phyloP scores from a whole-genome alignment of 1,140 invertebrate genomes.

The Pseudomyrmex dendroicus region DNA sequence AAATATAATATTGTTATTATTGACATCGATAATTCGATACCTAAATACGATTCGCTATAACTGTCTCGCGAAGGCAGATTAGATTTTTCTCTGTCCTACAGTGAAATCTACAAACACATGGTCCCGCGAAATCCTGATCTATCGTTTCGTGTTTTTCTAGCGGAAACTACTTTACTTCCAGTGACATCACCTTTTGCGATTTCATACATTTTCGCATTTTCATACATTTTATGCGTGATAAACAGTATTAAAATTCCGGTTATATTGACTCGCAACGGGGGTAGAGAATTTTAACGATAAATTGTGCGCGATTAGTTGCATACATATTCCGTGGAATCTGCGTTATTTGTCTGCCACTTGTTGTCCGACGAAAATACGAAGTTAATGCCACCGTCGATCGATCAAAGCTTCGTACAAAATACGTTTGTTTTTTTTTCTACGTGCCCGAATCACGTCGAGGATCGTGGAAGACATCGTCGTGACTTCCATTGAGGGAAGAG shows the following conservation, averaged over 20 bases:
- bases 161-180: slow-evolving; percentile 15
- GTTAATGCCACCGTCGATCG: slow-evolving; percentile 16
- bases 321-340: background rate
- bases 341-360: background rate
- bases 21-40: slow-evolving; percentile 16
- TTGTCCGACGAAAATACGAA: background rate
- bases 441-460: slow-evolving; percentile 12
- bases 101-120: slow-evolving; percentile 39
- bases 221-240: background rate
- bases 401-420: slow-evolving; percentile 30
- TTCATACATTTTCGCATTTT: background rate
- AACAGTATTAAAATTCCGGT: background rate
- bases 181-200: slow-evolving; percentile 27
- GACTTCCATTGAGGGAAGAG: background rate
- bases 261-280: background rate
- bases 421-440: background rate
- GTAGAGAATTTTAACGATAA: slow-evolving; percentile 4
- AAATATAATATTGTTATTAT: slow-evolving; percentile 36
- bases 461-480: slow-evolving; percentile 20
- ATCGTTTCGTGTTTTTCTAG: slow-evolving; percentile 13
- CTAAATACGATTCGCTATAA: slow-evolving; percentile 35
- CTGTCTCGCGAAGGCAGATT: slow-evolving; percentile 17
- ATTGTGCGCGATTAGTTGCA: background rate
- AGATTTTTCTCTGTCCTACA: background rate
- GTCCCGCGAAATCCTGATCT: slow-evolving; percentile 22